Conservation (phyloP, 2,888 invertebrate species). For the Clivina fossor region DNA sequence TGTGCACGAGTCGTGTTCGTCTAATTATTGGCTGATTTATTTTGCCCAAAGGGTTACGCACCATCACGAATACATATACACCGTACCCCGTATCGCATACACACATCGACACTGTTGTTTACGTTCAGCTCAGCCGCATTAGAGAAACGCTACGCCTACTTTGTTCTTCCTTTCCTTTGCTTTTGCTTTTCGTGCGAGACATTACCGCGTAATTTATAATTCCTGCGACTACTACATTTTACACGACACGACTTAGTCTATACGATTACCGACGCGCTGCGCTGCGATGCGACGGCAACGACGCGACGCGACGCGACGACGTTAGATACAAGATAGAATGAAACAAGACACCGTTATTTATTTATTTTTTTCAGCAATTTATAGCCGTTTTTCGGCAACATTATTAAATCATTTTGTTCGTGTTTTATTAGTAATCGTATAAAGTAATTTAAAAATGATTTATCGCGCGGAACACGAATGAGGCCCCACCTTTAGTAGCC, state of each 20-base stretch:
- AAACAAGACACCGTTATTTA: not conserved
- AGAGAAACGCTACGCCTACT: too few relatives aligned
- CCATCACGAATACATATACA: not conserved
- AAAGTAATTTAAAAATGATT: conserved; percentile 25
- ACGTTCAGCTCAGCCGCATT: conserved; percentile 9
- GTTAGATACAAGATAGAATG: too few relatives aligned
- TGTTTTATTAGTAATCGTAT: conserved; percentile 24
- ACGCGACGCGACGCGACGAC: not conserved
- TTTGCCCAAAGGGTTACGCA: conserved; percentile 16
- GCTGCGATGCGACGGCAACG: conserved; percentile 3
- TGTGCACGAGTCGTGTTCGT: conserved; percentile 28
- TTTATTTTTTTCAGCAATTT: conserved; percentile 21
- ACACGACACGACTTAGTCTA: conserved; percentile 14
- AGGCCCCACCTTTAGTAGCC: conserved; percentile 3
- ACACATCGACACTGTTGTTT: too few relatives aligned
- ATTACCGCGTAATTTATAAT: not conserved
- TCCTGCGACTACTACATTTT: not conserved
- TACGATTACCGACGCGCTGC: conserved; percentile 8
- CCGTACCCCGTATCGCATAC: too few relatives aligned
- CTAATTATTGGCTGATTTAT: conserved; percentile 32
- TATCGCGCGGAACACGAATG: conserved; percentile 1
- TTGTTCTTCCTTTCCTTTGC: conserved; percentile 5
- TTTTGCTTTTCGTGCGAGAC: not conserved
- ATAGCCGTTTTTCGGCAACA: conserved; percentile 22
- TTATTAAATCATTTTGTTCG: conserved; percentile 21